Evolutionary conservation across 2,113 vertebrate genomes (phyloP), one percentile per base, ranked within the genome.

Genomic region (Camelus bactrianus): DNA sequence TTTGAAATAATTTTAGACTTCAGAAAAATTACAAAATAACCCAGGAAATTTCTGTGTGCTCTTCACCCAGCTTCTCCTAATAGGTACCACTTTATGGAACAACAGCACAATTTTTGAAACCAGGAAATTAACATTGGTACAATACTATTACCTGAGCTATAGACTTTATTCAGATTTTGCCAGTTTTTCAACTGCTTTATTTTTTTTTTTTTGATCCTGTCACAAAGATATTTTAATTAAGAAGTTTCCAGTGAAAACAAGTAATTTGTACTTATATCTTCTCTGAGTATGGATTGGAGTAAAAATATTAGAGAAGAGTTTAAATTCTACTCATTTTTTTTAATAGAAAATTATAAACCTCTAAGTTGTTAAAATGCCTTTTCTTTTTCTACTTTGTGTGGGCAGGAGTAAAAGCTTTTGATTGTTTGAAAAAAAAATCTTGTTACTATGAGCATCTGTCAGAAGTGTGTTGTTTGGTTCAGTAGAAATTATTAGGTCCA

Each of bases 391-490:
- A 73, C 28, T 96, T 94, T 91, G 72, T 96, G 94, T 97, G 93
- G 86, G 97, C 76, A 80, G 82, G 73, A 93, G 42, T 75, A 94
- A 91, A 97, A 91, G 64, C 79, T 95, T 80, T 89, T 95, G 70
- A 97, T 96, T 94, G 35, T 92, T 96, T 88, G 24, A 67, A 84
- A 95, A 91, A 93, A 95, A 70, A 81, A 94, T 83, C 82, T 75
- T 96, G 77, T 89, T 97, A 96, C 97, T 96, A 95, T 97, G 70
- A 97, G 89, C 94, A 94, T 97, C 93, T 96, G 77, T 91, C 89
- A 94, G 91, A 96, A 97, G 76, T 86, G 67, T 82, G 82, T 87
- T 95, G 24, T 96, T 97, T 95, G 86, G 86, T 97, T 97, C 89
- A 96, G 62, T 84, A 96, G 75, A 77, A 24, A 87, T 92, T 83